Percentiles rank a stretch among this genome's conserved stretches.
Conservation (phyloP, 2,113 vertebrate genomes). For the Todiramphus saurophagus region DNA sequence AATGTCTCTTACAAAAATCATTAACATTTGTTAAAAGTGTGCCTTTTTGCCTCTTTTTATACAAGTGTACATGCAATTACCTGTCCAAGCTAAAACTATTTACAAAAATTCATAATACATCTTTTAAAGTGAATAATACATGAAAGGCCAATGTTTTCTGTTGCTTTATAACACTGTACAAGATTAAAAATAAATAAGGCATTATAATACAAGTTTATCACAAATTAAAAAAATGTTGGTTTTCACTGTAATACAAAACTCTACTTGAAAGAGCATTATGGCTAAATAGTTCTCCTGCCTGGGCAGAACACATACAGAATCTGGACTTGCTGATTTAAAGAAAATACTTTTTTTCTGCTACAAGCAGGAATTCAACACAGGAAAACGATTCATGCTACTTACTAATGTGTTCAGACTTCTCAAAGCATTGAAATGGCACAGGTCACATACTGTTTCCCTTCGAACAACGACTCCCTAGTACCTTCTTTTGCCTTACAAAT, state of each 20-base stretch:
- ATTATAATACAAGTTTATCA: conserved; percentile 83
- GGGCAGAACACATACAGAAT: conserved; percentile 40
- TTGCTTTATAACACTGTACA: conserved; percentile 80
- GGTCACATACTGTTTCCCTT: neutral
- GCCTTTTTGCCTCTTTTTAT: conserved; percentile 69
- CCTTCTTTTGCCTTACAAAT: neutral
- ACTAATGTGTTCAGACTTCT: neutral
- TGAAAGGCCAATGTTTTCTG: conserved; percentile 84
- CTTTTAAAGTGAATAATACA: conserved; percentile 85
- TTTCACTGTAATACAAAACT: conserved; percentile 70
- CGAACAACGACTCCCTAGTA: neutral
- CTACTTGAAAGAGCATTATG: conserved; percentile 64
- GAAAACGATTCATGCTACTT: neutral
- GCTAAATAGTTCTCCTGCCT: conserved; percentile 64
- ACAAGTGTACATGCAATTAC: conserved; percentile 81
- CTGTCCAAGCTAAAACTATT: conserved; percentile 79
- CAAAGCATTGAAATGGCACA: conserved; percentile 44
- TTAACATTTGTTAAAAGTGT: conserved; percentile 75
- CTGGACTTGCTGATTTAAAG: conserved; percentile 53
- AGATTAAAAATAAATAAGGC: conserved; percentile 92
- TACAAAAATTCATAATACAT: conserved; percentile 85
- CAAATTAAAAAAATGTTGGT: conserved; percentile 74
- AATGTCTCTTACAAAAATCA: conserved; percentile 80
- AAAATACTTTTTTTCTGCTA: conserved; percentile 22
- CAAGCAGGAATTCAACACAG: conserved; percentile 1